Conservation (phyloP, 2,113 vertebrate species). For the Sphyrna mokarran region DNA sequence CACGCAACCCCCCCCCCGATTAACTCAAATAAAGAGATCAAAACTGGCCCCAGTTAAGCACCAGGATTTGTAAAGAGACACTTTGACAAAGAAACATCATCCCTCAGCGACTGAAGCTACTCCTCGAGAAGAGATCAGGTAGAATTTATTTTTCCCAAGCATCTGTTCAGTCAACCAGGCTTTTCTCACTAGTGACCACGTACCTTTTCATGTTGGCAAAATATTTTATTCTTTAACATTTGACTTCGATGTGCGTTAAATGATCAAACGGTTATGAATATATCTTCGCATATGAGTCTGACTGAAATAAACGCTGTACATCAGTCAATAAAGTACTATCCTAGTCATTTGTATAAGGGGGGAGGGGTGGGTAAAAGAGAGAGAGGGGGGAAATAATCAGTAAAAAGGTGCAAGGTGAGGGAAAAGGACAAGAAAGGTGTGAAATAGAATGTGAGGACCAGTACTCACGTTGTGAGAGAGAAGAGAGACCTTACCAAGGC, state of each 20-base stretch:
- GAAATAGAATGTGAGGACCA: not conserved
- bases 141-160: not conserved
- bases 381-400: not conserved
- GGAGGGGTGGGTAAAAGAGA: not conserved
- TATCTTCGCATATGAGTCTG: not conserved
- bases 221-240: not conserved
- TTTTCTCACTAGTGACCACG: not conserved
- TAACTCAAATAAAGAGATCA: too few relatives aligned
- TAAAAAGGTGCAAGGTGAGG: not conserved
- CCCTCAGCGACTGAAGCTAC: not conserved
- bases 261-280: not conserved
- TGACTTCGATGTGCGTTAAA: not conserved
- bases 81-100: not conserved
- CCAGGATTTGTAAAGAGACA: not conserved
- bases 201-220: not conserved
- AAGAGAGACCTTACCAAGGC: not conserved
- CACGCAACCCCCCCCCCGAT: too few relatives aligned
- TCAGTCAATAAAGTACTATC: not conserved
- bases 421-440: not conserved
- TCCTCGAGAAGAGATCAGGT: not conserved
- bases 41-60: not conserved
- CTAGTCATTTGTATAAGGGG: not conserved
- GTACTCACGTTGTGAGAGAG: conserved; percentile 48
- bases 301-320: not conserved
- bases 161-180: not conserved